phyloP scores from a whole-genome alignment of 2,113 vertebrate genomes.

The Salvelinus sp. region DNA sequence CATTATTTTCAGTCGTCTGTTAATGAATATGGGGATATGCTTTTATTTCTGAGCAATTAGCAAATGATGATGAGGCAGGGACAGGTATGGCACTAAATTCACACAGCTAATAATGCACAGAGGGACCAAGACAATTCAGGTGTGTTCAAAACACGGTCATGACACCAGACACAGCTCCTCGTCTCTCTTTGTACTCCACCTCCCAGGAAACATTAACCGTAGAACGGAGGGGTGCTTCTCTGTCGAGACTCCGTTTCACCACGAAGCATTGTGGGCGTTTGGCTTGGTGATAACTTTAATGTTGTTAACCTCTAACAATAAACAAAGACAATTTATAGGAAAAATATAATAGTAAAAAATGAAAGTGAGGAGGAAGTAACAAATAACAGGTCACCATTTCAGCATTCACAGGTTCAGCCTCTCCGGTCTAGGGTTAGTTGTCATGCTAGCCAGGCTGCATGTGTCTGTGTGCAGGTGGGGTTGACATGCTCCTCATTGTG shows the following conservation, averaged over 20 bases:
- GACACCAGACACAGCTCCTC: background rate
- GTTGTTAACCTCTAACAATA: no score
- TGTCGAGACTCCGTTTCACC: background rate
- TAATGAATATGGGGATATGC: conserved; percentile 35
- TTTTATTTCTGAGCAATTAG: conserved; percentile 34
- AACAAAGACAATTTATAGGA: no score
- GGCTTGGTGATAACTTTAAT: no score
- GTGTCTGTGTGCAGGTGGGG: conserved; percentile 4
- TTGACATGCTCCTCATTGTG: conserved; percentile 6
- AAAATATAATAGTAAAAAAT: background rate
- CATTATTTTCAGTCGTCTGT: conserved; percentile 30
- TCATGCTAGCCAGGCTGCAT: background rate
- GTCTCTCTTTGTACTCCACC: background rate
- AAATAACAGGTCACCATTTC: background rate
- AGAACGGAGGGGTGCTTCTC: background rate
- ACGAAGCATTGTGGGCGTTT: background rate
- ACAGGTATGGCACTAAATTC: conserved; percentile 24
- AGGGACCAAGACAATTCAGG: conserved; percentile 42
- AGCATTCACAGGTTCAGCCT: background rate
- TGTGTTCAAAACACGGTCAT: conserved; percentile 19
- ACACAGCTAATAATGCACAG: conserved; percentile 39
- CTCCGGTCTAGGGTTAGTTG: background rate
- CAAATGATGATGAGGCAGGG: conserved; percentile 31
- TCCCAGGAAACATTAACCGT: background rate
- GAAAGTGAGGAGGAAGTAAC: background rate